phyloP scores from a whole-genome alignment of 2,888 invertebrate species.

The Phortica okadai region DNA sequence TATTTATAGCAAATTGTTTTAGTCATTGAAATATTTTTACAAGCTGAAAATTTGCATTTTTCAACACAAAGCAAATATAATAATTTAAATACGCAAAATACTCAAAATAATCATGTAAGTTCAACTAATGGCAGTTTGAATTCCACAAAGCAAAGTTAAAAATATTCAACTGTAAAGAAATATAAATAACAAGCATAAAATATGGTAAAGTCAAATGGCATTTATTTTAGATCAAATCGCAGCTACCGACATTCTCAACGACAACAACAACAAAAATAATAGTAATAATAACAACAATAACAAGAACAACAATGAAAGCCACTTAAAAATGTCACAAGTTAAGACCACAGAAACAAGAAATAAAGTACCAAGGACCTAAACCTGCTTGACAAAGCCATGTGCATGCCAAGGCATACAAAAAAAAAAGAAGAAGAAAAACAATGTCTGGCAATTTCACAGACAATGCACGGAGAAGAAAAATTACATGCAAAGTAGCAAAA shows the following conservation, averaged over 20 bases:
- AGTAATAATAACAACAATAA: slow-evolving; percentile 41
- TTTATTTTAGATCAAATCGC: slow-evolving; percentile 35
- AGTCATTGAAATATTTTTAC: no score
- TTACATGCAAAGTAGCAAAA: slow-evolving; percentile 12
- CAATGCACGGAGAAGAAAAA: slow-evolving; percentile 27
- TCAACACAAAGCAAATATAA: not conserved
- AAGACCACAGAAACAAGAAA: slow-evolving; percentile 47
- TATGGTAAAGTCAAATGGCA: slow-evolving; percentile 23
- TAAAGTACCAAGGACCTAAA: slow-evolving; percentile 26
- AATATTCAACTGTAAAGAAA: not conserved
- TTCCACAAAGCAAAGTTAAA: slow-evolving; percentile 23
- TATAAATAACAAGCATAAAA: slow-evolving; percentile 21
- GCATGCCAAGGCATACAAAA: not conserved
- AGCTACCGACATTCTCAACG: slow-evolving; percentile 13
- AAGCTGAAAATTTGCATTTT: no score
- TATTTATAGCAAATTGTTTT: no score
- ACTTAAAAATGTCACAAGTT: slow-evolving; percentile 70
- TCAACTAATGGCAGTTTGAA: not conserved
- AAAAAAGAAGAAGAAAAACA: not conserved
- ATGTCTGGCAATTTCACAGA: slow-evolving; percentile 25
- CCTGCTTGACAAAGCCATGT: not conserved
- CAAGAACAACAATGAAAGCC: slow-evolving; percentile 58
- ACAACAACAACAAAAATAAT: slow-evolving; percentile 45
- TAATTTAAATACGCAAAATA: not conserved
- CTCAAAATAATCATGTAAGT: not conserved